Conservation (phyloP, 2,888 invertebrate species). For the Idaea biselata region DNA sequence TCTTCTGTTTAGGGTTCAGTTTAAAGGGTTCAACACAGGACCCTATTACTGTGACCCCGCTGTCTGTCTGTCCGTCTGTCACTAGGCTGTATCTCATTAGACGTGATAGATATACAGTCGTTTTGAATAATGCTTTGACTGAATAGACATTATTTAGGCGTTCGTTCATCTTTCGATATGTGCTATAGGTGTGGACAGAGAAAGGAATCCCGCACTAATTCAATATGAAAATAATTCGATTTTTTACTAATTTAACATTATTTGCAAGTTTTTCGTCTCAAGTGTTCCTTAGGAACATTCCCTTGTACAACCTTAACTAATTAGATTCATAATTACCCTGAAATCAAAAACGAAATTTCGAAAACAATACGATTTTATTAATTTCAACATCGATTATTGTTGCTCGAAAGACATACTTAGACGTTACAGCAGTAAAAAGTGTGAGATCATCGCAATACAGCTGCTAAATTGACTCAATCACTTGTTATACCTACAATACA, state of each 20-base stretch:
- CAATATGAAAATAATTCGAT: neutral
- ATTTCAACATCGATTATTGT: conserved; percentile 17
- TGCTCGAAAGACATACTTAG: conserved; percentile 43
- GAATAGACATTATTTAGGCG: too few species aligned
- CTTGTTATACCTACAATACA: conserved; percentile 55
- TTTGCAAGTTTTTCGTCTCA: neutral
- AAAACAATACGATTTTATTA: conserved; percentile 48
- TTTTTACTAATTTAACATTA: neutral
- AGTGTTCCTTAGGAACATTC: neutral
- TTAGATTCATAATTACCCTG: conserved; percentile 36
- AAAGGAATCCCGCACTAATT: too few species aligned
- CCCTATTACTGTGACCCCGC: too few species aligned
- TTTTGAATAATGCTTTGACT: too few species aligned
- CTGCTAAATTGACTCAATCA: conserved; percentile 72
- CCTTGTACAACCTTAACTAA: neutral
- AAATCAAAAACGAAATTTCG: conserved; percentile 47
- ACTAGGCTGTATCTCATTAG: too few species aligned
- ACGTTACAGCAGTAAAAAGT: conserved; percentile 52
- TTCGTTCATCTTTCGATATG: too few species aligned
- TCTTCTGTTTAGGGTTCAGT: too few species aligned
- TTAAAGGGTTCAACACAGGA: too few species aligned
- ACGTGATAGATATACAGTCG: too few species aligned
- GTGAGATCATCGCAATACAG: conserved; percentile 72
- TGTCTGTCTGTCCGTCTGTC: too few species aligned
- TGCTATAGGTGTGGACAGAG: too few species aligned